Conservation (phyloP, 2,797 vertebrate species). For the Kryptolebias ocellatus region DNA sequence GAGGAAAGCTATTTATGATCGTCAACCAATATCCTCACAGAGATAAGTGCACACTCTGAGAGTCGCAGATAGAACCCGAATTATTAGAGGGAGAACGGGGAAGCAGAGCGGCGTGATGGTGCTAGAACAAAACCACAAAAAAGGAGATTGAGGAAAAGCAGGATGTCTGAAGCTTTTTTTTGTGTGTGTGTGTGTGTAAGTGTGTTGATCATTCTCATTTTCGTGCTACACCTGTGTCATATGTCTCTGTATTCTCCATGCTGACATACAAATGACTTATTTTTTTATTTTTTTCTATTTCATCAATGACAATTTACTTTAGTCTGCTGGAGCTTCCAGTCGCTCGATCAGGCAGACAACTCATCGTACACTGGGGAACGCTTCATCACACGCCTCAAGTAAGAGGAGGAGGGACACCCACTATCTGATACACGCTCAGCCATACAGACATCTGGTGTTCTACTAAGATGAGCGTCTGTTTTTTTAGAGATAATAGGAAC, state of each 20-base stretch:
- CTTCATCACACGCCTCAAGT: conserved; percentile 34
- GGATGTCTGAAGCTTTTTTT: conserved; percentile 47
- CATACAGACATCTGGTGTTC: background rate
- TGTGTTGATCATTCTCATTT: conserved; percentile 14
- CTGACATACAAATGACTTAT: conserved; percentile 58
- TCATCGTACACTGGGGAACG: conserved; percentile 40
- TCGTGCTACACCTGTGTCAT: background rate
- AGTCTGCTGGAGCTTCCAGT: conserved; percentile 43
- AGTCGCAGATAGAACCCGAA: conserved; percentile 22
- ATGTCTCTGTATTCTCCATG: conserved; percentile 25
- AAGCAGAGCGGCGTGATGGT: conserved; percentile 34
- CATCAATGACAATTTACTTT: conserved; percentile 57
- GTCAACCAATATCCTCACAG: conserved; percentile 67
- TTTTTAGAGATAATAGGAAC: conserved; percentile 7
- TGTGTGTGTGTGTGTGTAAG: conserved; percentile 14
- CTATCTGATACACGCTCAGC: conserved; percentile 9
- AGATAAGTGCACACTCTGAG: conserved; percentile 60
- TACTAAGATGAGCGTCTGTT: conserved; percentile 9
- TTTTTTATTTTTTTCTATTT: conserved; percentile 8
- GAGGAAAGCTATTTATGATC: conserved; percentile 73
- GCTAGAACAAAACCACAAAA: conserved; percentile 29
- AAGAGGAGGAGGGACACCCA: conserved; percentile 18
- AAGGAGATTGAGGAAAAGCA: conserved; percentile 32
- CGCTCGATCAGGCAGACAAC: conserved; percentile 52
- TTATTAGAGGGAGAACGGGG: conserved; percentile 49